Conservation (phyloP, 2,797 vertebrate species). For the Thaleichthys pacificus region DNA sequence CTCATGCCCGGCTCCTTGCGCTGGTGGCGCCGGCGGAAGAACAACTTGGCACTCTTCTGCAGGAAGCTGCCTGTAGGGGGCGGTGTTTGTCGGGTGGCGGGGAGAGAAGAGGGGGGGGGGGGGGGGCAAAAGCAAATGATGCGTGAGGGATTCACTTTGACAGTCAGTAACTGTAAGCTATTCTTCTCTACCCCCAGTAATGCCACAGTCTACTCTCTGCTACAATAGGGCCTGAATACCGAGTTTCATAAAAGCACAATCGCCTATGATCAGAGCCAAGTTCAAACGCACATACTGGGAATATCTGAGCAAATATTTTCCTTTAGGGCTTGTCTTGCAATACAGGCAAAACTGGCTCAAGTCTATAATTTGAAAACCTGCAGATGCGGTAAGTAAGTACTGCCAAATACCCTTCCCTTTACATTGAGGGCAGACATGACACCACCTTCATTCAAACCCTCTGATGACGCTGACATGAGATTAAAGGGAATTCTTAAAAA, state of each 20-base stretch:
- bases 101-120: conserved; percentile 2
- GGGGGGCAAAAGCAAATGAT: neutral
- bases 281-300: neutral
- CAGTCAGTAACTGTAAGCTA: conserved; percentile 1
- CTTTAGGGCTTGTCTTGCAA: conserved; percentile 3
- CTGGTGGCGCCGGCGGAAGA: conserved; percentile 91
- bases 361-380: neutral
- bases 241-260: neutral
- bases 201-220: neutral
- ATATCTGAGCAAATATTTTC: neutral
- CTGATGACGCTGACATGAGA: neutral
- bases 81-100: conserved; percentile 2
- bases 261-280: neutral
- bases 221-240: neutral
- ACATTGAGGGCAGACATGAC: neutral
- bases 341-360: conserved; percentile 5
- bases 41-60: conserved; percentile 89
- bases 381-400: neutral
- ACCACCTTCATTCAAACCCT: neutral
- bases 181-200: neutral
- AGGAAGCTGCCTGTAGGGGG: conserved; percentile 83
- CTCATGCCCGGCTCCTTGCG: conserved; percentile 96
- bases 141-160: neutral
- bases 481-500: neutral
- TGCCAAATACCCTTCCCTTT: neutral